Percentiles rank a stretch among this genome's conserved stretches.
Conservation (phyloP, 2,888 invertebrate species). For the Acheta domesticus region DNA sequence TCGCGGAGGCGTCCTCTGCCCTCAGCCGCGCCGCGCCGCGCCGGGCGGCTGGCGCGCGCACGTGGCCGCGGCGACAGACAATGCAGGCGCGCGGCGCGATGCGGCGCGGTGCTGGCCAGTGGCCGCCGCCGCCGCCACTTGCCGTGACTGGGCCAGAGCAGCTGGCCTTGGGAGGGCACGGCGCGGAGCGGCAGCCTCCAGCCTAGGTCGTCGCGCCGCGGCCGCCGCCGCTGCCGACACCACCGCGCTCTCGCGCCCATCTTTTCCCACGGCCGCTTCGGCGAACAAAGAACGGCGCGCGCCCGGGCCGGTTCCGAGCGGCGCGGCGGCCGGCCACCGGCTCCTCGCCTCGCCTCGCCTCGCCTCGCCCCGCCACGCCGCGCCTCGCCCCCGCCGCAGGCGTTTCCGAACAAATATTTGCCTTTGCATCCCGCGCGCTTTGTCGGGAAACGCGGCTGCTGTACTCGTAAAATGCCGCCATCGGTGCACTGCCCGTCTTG, state of each 20-base stretch:
- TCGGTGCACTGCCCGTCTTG: too few relatives aligned
- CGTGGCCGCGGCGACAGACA: background rate
- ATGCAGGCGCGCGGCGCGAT: background rate
- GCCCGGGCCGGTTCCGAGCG: conserved; percentile 11
- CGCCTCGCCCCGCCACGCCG: too few relatives aligned
- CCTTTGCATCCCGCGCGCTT: background rate
- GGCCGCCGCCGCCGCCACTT: background rate
- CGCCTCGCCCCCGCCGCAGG: background rate
- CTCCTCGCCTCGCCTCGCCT: too few relatives aligned
- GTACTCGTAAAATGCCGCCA: too few relatives aligned
- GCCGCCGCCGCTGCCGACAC: background rate
- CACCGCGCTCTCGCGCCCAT: background rate
- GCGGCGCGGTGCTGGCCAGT: conserved; percentile 22
- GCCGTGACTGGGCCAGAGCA: conserved; percentile 22
- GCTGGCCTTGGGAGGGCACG: conserved; percentile 24
- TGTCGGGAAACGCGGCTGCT: conserved; percentile 4
- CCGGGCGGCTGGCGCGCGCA: background rate
- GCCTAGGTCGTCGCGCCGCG: background rate
- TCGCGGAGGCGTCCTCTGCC: too few relatives aligned
- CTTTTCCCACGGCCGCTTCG: conserved; percentile 18
- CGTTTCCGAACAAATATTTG: conserved; percentile 19
- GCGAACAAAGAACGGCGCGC: conserved; percentile 24
- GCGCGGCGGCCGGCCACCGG: too few relatives aligned
- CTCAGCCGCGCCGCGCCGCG: too few relatives aligned
- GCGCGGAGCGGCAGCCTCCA: background rate